Percentiles rank a stretch among this genome's conserved stretches.
Evolutionary conservation across 2,797 vertebrate species (phyloP).

Genomic region (Ptychobarbus kaznakovi): DNA sequence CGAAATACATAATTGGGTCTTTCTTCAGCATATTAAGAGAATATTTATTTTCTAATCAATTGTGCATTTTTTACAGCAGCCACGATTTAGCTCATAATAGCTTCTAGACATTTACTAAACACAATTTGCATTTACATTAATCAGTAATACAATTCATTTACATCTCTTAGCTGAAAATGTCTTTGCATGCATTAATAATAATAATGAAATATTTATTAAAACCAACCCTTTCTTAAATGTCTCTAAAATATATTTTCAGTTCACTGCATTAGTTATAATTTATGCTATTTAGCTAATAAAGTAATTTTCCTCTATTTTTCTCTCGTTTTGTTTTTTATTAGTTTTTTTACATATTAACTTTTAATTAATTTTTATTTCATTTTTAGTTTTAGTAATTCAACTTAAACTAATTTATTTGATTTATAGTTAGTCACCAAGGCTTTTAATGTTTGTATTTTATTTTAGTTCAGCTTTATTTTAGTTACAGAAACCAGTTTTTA

Average conservation of each 20-base stretch:
- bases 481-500: neutral
- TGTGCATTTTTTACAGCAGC: neutral
- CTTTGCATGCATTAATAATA: neutral
- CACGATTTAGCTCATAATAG: constrained; percentile 10
- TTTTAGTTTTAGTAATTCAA: neutral
- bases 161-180: neutral
- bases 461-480: neutral
- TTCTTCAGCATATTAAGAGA: neutral
- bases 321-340: too few species aligned
- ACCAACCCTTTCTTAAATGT: neutral
- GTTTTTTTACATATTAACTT: neutral
- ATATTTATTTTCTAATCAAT: neutral
- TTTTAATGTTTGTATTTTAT: neutral
- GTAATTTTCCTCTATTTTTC: neutral
- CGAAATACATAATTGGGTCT: neutral
- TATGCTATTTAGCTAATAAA: neutral
- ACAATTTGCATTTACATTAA: neutral
- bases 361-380: neutral
- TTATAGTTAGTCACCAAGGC: neutral
- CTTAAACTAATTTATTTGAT: neutral
- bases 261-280: neutral
- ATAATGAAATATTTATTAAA: neutral
- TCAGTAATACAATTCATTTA: neutral
- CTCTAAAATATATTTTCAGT: neutral
- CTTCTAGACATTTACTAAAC: neutral